phyloP scores from a whole-genome alignment of 2,797 vertebrate species.

The Luscinia luscinia region DNA sequence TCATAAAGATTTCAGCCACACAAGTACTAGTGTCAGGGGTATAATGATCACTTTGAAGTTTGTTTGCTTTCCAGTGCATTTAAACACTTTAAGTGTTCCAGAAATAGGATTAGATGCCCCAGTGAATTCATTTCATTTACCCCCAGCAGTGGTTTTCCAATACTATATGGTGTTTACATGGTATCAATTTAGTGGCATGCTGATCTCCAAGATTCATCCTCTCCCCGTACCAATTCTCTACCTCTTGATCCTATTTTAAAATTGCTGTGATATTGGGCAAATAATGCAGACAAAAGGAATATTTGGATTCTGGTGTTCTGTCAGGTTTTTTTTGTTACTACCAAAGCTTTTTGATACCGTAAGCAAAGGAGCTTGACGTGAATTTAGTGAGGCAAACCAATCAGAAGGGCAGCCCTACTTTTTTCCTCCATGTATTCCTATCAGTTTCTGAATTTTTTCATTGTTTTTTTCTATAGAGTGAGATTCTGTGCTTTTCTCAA shows the following conservation, averaged over 20 bases:
- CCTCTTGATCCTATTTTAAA: slow-evolving; percentile 66
- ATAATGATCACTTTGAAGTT: slow-evolving; percentile 87
- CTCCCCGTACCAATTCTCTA: slow-evolving; percentile 71
- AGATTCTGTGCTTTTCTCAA: background rate
- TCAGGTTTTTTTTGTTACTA: rapidly evolving
- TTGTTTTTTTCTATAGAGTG: background rate
- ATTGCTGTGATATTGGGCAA: slow-evolving; percentile 43
- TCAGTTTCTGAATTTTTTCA: background rate
- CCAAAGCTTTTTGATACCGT: background rate
- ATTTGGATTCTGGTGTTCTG: slow-evolving; percentile 40
- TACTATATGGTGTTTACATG: slow-evolving; percentile 78
- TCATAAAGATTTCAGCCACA: slow-evolving; percentile 85
- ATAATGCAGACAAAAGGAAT: slow-evolving; percentile 21
- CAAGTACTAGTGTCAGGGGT: slow-evolving; percentile 81
- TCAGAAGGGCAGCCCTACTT: background rate
- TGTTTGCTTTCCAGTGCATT: slow-evolving; percentile 83
- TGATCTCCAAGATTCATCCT: slow-evolving; percentile 76
- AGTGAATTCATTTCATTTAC: slow-evolving; percentile 84
- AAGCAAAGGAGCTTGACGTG: background rate
- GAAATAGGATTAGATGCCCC: slow-evolving; percentile 86
- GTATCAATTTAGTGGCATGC: slow-evolving; percentile 80
- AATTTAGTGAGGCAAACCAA: background rate
- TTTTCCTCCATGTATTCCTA: background rate
- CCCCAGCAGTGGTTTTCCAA: slow-evolving; percentile 82
- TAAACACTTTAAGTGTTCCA: slow-evolving; percentile 82